These are phyloP conservation scores for Aleiodes sp. DNA, from an alignment of 1,140 invertebrate genomes.

Conservation along the genomic window DNA sequence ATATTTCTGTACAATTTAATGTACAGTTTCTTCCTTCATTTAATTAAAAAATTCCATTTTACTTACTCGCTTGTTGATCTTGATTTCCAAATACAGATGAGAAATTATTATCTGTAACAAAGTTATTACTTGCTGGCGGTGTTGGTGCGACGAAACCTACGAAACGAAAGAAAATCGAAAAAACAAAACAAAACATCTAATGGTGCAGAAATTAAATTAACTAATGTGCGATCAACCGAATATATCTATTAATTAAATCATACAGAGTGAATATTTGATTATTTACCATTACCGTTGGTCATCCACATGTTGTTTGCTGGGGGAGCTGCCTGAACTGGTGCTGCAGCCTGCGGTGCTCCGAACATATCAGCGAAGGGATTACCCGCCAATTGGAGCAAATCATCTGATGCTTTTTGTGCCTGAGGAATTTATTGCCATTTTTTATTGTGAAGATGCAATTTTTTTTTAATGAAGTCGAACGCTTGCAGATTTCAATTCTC, in stretches of 20 bases:
- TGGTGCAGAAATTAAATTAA: conserved; percentile 18
- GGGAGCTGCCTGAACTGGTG: conserved; percentile 55
- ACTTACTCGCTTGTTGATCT: conserved; percentile 75
- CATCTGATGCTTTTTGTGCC: conserved; percentile 82
- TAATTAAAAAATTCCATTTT: conserved; percentile 5
- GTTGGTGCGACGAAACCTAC: conserved; percentile 69
- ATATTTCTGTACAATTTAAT: background rate
- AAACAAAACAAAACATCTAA: conserved; percentile 35
- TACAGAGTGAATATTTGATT: conserved; percentile 34
- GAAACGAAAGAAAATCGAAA: conserved; percentile 58
- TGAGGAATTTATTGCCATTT: conserved; percentile 34
- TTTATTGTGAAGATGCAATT: too few relatives aligned
- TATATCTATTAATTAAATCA: background rate
- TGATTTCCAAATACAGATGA: conserved; percentile 83
- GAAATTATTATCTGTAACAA: conserved; percentile 87
- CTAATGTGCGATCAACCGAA: conserved; percentile 29
- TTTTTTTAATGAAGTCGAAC: too few relatives aligned
- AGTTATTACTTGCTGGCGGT: conserved; percentile 74
- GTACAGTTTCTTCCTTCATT: too few relatives aligned
- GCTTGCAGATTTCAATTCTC: too few relatives aligned
- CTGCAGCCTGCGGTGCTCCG: conserved; percentile 62
- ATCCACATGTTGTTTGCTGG: conserved; percentile 72
- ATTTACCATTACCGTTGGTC: conserved; percentile 74
- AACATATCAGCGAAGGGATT: conserved; percentile 94
- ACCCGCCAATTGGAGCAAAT: conserved; percentile 82